Percentiles rank a stretch among this genome's conserved stretches.
These are phyloP conservation scores for Orchesella flavescens DNA, from an alignment of 2,888 invertebrate species.

Conservation along the genomic window DNA sequence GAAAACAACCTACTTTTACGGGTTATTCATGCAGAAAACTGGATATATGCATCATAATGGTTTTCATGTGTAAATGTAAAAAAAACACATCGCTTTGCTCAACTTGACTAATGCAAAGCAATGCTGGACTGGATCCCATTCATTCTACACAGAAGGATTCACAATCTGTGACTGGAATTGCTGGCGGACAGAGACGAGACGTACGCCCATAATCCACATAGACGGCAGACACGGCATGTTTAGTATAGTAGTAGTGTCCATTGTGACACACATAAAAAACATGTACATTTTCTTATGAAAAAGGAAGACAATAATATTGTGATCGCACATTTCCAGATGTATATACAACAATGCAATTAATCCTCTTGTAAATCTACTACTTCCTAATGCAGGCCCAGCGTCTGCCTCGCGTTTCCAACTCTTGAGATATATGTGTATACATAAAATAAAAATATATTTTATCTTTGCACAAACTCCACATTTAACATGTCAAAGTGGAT, in stretches of 20 bases:
- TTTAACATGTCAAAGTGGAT: constrained; percentile 52
- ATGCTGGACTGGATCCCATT: background rate
- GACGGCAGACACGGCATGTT: background rate
- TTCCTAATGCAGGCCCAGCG: no score
- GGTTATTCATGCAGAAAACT: constrained; percentile 58
- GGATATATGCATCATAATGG: constrained; percentile 45
- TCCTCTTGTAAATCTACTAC: background rate
- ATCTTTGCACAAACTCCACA: constrained; percentile 25
- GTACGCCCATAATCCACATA: constrained; percentile 4
- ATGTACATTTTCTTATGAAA: background rate
- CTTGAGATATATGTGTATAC: background rate
- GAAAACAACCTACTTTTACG: constrained; percentile 30
- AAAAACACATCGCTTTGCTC: background rate
- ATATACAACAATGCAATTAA: background rate
- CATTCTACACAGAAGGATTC: background rate
- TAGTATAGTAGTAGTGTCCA: background rate
- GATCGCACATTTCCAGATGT: background rate
- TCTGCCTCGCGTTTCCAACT: background rate
- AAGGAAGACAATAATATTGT: background rate
- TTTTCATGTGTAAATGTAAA: constrained; percentile 24
- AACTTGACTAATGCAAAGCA: background rate
- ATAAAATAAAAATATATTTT: constrained; percentile 1
- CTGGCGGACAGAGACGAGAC: background rate
- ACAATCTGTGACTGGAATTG: constrained; percentile 16
- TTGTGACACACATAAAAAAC: background rate